A percentile compares a stretch with the other conserved stretches of the same genome.
Evolutionary conservation across 2,888 invertebrate genomes (phyloP).

Genomic region (Sminthurinus aureus): DNA sequence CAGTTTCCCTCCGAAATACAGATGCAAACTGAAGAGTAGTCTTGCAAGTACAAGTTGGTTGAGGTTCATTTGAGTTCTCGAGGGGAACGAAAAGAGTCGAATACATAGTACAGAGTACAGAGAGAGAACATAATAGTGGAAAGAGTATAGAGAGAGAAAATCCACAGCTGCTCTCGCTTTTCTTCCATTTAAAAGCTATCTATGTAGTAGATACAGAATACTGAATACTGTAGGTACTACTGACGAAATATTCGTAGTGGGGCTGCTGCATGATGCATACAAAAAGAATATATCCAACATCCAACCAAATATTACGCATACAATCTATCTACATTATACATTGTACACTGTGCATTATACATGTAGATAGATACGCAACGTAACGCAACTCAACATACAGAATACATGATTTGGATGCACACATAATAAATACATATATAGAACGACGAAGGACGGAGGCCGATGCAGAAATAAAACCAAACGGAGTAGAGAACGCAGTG

Average conservation of each 20-base stretch:
- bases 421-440: no score
- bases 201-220: not conserved
- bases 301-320: not conserved
- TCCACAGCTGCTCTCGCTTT: not conserved
- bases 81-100: not conserved
- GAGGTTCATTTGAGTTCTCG: slow-evolving; percentile 17
- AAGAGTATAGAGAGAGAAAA: not conserved
- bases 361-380: no score
- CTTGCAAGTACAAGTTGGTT: not conserved
- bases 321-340: not conserved
- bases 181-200: no score
- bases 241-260: not conserved
- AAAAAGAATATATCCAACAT: no score
- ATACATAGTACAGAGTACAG: no score
- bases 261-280: no score
- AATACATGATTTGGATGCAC: no score
- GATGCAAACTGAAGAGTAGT: slow-evolving; percentile 10
- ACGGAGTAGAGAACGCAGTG: not conserved
- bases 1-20: slow-evolving; percentile 20
- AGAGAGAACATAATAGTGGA: not conserved
- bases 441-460: not conserved
- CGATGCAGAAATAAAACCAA: not conserved
- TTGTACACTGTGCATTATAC: no score
- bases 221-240: not conserved
- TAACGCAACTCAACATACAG: not conserved